phyloP scores from a whole-genome alignment of 2,888 invertebrate species.

The Eumacrocentrus americanus region DNA sequence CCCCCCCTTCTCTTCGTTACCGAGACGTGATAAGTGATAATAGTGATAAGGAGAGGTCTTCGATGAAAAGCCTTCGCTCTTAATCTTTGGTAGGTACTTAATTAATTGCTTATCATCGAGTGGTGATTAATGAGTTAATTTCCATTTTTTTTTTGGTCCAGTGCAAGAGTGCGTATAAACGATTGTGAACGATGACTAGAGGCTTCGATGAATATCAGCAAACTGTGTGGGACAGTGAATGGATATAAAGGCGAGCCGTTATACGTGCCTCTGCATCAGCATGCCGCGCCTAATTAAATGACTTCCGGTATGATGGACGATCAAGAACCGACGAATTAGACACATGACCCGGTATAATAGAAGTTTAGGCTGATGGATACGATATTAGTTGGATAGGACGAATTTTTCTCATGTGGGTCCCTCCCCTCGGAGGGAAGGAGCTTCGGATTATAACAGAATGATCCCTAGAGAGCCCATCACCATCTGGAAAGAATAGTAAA shows the following conservation, averaged over 20 bases:
- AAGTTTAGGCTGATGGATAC: background rate
- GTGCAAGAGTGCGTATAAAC: background rate
- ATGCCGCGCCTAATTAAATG: slow-evolving; percentile 37
- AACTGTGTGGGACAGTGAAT: background rate
- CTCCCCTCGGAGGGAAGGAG: background rate
- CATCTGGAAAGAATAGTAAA: slow-evolving; percentile 57
- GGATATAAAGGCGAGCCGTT: slow-evolving; percentile 7
- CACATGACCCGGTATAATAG: background rate
- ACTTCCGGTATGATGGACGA: slow-evolving; percentile 32
- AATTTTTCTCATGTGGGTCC: slow-evolving; percentile 7
- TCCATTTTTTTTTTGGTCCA: background rate
- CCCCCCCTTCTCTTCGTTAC: too few relatives aligned
- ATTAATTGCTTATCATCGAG: too few relatives aligned
- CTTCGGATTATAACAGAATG: background rate
- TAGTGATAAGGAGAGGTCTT: too few relatives aligned
- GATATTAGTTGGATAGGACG: too few relatives aligned
- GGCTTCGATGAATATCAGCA: background rate
- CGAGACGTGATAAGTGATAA: background rate
- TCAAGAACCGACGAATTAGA: slow-evolving; percentile 23
- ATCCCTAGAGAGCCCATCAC: slow-evolving; percentile 49
- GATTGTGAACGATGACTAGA: slow-evolving; percentile 11
- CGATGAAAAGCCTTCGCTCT: too few relatives aligned
- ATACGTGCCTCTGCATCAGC: slow-evolving; percentile 19
- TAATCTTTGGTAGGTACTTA: background rate
- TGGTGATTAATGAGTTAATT: too few relatives aligned